A percentile compares a stretch with the other conserved stretches of the same genome.
Evolutionary conservation across 2,797 vertebrate genomes (phyloP).

Genomic region (Bradypodion ventrale): DNA sequence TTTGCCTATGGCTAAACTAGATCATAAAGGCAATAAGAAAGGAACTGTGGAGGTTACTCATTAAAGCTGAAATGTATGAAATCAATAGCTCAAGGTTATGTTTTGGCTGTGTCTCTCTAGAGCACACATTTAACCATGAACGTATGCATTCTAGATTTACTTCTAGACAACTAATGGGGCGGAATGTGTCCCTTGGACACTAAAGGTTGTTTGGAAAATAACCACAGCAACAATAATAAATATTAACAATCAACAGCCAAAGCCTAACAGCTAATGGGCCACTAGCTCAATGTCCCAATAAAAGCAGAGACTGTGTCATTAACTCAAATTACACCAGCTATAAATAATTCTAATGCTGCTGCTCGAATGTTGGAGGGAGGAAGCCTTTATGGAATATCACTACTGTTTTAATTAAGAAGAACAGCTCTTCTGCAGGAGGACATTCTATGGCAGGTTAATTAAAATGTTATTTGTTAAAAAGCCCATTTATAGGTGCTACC

Average conservation of each 20-base stretch:
- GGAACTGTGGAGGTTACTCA: neutral
- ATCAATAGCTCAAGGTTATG: neutral
- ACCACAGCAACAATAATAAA: constrained; percentile 41
- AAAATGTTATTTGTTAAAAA: constrained; percentile 70
- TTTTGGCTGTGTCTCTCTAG: neutral
- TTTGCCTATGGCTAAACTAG: neutral
- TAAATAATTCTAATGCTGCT: constrained; percentile 44
- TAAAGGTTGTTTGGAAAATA: constrained; percentile 55
- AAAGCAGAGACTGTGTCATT: constrained; percentile 61
- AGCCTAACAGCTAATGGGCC: constrained; percentile 56
- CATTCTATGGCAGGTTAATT: constrained; percentile 71
- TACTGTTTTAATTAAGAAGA: constrained; percentile 69
- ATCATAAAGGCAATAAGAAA: neutral
- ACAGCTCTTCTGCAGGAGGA: constrained; percentile 62
- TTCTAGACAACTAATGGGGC: neutral
- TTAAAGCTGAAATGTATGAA: neutral
- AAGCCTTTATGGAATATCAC: constrained; percentile 42
- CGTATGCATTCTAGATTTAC: constrained; percentile 6
- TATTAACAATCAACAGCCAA: constrained; percentile 25
- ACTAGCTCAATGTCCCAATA: constrained; percentile 58
- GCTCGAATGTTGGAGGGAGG: constrained; percentile 51
- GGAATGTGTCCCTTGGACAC: constrained; percentile 39
- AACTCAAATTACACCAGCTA: constrained; percentile 63
- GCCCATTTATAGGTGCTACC: constrained; percentile 66
- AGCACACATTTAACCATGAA: neutral